Conservation (phyloP, 1,140 invertebrate species). For the Linepithema humile region DNA sequence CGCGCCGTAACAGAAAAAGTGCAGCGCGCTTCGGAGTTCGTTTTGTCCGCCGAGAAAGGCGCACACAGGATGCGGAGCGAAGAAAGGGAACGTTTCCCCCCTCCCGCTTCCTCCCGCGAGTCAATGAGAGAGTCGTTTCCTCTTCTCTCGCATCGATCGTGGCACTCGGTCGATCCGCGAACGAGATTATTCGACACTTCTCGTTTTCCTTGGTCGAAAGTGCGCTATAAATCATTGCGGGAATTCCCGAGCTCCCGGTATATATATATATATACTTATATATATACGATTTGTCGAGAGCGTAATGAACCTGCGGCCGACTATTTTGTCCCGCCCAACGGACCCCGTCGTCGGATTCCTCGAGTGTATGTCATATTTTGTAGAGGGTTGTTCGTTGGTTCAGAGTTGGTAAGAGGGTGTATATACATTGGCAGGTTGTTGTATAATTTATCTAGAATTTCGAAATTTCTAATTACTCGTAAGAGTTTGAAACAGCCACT, state of each 20-base stretch:
- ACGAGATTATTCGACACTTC: constrained; percentile 65
- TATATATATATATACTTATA: constrained; percentile 45
- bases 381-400: constrained; percentile 2
- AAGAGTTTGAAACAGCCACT: no score
- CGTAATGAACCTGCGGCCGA: constrained; percentile 47
- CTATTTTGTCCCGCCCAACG: constrained; percentile 41
- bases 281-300: constrained; percentile 55
- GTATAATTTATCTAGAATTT: not conserved
- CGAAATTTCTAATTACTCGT: no score
- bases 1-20: constrained; percentile 57
- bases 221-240: constrained; percentile 34
- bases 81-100: not conserved
- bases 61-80: constrained; percentile 20
- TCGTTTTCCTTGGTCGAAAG: constrained; percentile 24
- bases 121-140: constrained; percentile 45
- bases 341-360: constrained; percentile 19
- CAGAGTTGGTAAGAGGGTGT: constrained; percentile 7
- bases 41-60: constrained; percentile 40
- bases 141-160: not conserved
- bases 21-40: constrained; percentile 41
- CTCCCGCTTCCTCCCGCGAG: not conserved
- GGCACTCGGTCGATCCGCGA: constrained; percentile 54
- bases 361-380: constrained; percentile 49
- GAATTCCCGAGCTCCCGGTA: constrained; percentile 23
- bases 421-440: not conserved